Percentiles rank a stretch among this genome's conserved stretches.
phyloP scores from a whole-genome alignment of 35 echinoderm and acorn worm genomes.

The Strongylocentrotus purpuratus region DNA sequence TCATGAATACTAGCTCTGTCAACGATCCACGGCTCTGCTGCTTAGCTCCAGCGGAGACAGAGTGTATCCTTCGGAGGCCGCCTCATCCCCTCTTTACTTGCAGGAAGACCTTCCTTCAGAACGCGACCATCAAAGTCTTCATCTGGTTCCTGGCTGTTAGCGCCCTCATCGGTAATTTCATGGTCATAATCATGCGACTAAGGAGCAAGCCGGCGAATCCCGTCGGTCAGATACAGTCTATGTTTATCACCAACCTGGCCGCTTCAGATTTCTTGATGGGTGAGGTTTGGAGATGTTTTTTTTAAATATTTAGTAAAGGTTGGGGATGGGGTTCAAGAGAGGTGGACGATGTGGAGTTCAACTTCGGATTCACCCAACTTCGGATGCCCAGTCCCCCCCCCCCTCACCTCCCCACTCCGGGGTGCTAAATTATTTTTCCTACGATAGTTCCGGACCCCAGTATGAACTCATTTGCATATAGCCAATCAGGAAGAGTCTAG shows the following conservation, averaged over 20 bases:
- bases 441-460: too few relatives aligned
- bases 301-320: too few relatives aligned
- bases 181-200: constrained; percentile 41
- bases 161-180: constrained; percentile 61
- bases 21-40: constrained; percentile 4
- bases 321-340: too few relatives aligned
- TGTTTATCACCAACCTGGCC: constrained; percentile 57
- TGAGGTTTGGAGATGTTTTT: not conserved
- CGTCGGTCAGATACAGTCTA: constrained; percentile 23
- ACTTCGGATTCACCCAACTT: too few relatives aligned
- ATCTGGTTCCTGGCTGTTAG: constrained; percentile 69
- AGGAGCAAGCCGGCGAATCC: not conserved
- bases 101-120: constrained; percentile 51
- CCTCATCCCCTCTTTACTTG: constrained; percentile 53
- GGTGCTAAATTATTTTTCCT: too few relatives aligned
- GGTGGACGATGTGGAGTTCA: too few relatives aligned
- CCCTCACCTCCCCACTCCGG: too few relatives aligned
- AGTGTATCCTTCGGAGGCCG: not conserved
- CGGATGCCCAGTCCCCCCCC: too few relatives aligned
- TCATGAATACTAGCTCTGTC: not conserved
- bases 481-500: too few relatives aligned
- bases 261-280: constrained; percentile 68
- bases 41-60: not conserved
- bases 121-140: constrained; percentile 39
- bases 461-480: too few relatives aligned